phyloP scores from a whole-genome alignment of 2,888 invertebrate genomes.

The Agrotis puta region DNA sequence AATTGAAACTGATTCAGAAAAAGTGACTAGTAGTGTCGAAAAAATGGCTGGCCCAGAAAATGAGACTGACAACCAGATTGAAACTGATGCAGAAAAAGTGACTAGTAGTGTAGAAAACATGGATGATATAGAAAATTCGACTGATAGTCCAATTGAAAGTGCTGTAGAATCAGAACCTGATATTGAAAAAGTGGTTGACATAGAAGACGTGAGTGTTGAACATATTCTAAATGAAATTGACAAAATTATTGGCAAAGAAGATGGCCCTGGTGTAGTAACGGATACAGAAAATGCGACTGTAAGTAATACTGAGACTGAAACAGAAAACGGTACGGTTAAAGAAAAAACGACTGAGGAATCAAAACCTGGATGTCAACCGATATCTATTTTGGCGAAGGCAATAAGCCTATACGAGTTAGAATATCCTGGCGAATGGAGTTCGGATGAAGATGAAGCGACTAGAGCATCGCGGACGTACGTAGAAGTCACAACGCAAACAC shows the following conservation, averaged over 20 bases:
- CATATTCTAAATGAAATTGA: background rate
- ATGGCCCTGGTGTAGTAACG: background rate
- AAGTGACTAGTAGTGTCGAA: background rate
- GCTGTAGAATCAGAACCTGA: too few species aligned
- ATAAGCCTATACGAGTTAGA: slow-evolving; percentile 38
- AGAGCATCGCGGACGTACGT: slow-evolving; percentile 16
- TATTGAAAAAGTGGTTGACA: too few species aligned
- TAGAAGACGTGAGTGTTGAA: background rate
- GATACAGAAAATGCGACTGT: too few species aligned
- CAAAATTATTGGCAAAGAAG: background rate
- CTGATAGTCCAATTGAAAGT: background rate
- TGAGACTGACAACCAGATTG: background rate
- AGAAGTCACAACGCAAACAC: slow-evolving; percentile 32
- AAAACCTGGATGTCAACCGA: background rate
- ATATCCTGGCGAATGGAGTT: slow-evolving; percentile 41
- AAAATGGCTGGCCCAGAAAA: background rate
- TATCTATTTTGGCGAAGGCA: slow-evolving; percentile 41
- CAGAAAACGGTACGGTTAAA: background rate
- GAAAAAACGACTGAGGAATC: background rate
- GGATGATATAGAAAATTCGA: background rate
- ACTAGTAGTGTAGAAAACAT: background rate
- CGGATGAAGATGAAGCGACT: slow-evolving; percentile 31
- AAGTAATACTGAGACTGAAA: background rate
- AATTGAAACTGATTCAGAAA: background rate
- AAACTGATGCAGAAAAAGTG: background rate